Percentiles rank a stretch among this genome's conserved stretches.
These are phyloP conservation scores for Calliphora vicina DNA, from an alignment of 1,140 invertebrate species.

Conservation along the genomic window DNA sequence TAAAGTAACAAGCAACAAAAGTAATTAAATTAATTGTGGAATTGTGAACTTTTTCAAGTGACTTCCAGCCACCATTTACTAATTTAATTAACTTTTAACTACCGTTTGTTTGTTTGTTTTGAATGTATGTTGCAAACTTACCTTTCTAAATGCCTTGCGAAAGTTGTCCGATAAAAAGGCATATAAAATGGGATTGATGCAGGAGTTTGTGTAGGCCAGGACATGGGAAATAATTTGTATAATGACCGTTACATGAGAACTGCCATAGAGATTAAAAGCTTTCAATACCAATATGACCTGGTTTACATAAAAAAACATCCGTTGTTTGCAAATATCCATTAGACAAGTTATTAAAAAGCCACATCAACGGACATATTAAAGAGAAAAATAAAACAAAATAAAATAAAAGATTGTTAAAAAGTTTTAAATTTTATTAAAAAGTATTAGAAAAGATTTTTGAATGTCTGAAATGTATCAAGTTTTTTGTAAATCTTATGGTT, in stretches of 20 bases:
- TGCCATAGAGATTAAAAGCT: conserved; percentile 75
- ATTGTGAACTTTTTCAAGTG: neutral
- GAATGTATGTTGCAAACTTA: too few relatives aligned
- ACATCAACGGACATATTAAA: too few relatives aligned
- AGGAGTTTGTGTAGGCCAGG: conserved; percentile 94
- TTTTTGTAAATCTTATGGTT: too few relatives aligned
- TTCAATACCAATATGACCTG: conserved; percentile 83
- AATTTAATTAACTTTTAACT: neutral
- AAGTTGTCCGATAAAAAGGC: conserved; percentile 88
- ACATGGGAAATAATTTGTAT: conserved; percentile 87
- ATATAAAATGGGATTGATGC: conserved; percentile 95
- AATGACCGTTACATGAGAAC: conserved; percentile 71
- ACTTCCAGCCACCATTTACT: neutral
- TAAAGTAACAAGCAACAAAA: neutral
- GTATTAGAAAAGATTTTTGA: neutral
- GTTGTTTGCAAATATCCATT: conserved; percentile 44
- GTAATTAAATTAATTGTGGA: neutral
- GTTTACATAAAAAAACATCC: too few relatives aligned
- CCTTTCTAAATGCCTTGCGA: conserved; percentile 80
- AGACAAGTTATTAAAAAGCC: neutral
- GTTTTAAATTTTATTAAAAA: neutral
- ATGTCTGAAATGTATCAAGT: neutral
- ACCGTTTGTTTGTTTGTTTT: neutral
- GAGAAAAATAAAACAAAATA: neutral
- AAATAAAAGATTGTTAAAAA: too few relatives aligned